These are phyloP conservation scores for Petrolisthes manimaculis DNA, from an alignment of 2,888 invertebrate species.

Conservation along the genomic window DNA sequence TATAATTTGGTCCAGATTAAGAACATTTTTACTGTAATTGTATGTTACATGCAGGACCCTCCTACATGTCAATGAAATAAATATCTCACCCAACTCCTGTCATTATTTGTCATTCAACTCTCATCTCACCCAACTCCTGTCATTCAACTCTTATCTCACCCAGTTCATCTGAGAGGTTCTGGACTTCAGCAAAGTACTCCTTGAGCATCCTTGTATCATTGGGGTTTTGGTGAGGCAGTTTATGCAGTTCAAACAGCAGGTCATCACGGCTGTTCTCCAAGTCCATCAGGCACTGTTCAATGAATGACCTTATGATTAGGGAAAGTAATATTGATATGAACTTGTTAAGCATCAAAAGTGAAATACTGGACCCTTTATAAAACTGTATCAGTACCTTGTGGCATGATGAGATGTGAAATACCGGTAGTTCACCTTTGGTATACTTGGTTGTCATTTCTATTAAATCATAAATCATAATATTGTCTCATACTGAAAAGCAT, in stretches of 20 bases:
- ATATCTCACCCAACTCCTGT: neutral
- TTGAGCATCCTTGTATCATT: conserved; percentile 93
- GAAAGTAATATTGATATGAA: no score
- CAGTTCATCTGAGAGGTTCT: conserved; percentile 86
- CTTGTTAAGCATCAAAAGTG: no score
- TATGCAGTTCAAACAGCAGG: conserved; percentile 91
- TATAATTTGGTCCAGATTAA: no score
- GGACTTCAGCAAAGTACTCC: conserved; percentile 96
- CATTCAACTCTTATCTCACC: conserved; percentile 41
- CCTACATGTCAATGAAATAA: neutral
- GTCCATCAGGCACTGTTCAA: conserved; percentile 85
- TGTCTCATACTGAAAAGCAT: no score
- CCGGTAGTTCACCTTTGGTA: no score
- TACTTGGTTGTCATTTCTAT: no score
- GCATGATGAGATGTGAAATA: no score
- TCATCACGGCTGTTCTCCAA: conserved; percentile 97
- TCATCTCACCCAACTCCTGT: conserved; percentile 69
- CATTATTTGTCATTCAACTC: neutral
- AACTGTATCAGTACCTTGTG: no score
- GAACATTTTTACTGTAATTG: no score
- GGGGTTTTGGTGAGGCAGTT: conserved; percentile 89
- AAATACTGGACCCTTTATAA: no score
- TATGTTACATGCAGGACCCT: neutral
- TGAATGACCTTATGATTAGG: neutral
- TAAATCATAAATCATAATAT: no score